Conservation (phyloP, 2,113 vertebrate species). For the Hippocampus abdominalis region DNA sequence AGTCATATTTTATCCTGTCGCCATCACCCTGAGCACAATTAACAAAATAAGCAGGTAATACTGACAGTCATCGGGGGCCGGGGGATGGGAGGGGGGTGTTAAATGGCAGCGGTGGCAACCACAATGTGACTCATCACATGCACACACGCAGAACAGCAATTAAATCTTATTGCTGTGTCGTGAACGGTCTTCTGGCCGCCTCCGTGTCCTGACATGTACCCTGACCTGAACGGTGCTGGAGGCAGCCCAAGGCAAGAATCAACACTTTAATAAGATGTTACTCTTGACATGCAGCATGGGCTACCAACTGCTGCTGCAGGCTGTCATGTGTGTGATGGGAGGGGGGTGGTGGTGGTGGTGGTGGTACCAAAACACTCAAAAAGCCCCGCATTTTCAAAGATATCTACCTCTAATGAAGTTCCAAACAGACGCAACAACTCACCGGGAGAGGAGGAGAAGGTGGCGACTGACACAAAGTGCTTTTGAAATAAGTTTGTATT, state of each 20-base stretch:
- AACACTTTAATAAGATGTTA: conserved; percentile 47
- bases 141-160: conserved; percentile 30
- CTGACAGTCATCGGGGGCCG: conserved; percentile 52
- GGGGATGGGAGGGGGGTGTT: conserved; percentile 36
- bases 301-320: conserved; percentile 32
- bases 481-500: conserved; percentile 48
- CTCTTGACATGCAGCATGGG: conserved; percentile 30
- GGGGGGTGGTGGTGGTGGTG: too few relatives aligned
- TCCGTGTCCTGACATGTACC: conserved; percentile 60
- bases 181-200: conserved; percentile 22
- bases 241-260: conserved; percentile 36
- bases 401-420: conserved; percentile 28
- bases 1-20: conserved; percentile 46
- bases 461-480: conserved; percentile 31
- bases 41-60: conserved; percentile 68
- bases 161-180: conserved; percentile 33
- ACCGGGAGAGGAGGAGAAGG: background rate
- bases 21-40: conserved; percentile 59
- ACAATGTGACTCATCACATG: conserved; percentile 58
- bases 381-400: conserved; percentile 23
- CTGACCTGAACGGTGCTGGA: conserved; percentile 47
- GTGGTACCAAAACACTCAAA: background rate
- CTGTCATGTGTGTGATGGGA: conserved; percentile 16
- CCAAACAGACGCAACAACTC: background rate
- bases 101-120: conserved; percentile 65